Percentiles rank a stretch among this genome's conserved stretches.
These are phyloP conservation scores for Lamellibrachia columna DNA, from an alignment of 2,888 invertebrate species.

Conservation along the genomic window DNA sequence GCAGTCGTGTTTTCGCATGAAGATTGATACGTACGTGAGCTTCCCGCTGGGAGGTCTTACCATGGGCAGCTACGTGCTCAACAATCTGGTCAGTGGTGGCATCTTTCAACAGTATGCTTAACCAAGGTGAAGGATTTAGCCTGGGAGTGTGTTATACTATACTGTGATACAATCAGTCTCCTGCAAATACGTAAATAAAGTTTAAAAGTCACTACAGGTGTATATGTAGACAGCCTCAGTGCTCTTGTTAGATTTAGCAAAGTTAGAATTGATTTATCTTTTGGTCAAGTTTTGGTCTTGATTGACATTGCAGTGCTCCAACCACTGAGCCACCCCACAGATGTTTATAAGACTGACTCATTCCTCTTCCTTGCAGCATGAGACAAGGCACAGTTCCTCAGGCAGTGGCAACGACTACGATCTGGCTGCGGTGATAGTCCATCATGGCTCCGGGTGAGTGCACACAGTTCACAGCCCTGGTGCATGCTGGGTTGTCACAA, in stretches of 20 bases:
- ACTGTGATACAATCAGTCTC: neutral
- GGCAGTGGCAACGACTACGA: slow-evolving; percentile 78
- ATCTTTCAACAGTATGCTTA: neutral
- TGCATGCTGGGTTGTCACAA: too few species aligned
- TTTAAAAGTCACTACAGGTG: too few species aligned
- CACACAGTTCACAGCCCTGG: too few species aligned
- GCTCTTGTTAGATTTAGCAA: too few species aligned
- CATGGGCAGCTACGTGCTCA: slow-evolving; percentile 80
- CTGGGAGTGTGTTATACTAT: neutral
- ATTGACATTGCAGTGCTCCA: too few species aligned
- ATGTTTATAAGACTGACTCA: neutral
- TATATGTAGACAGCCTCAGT: too few species aligned
- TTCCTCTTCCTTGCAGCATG: slow-evolving; percentile 66
- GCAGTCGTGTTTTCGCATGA: slow-evolving; percentile 81
- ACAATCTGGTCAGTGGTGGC: slow-evolving; percentile 68
- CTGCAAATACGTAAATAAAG: too few species aligned
- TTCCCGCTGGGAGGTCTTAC: slow-evolving; percentile 81
- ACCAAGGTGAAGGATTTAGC: neutral
- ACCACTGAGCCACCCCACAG: neutral
- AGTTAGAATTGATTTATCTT: too few species aligned
- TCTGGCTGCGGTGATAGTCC: slow-evolving; percentile 82
- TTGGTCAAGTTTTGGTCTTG: too few species aligned
- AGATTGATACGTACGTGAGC: slow-evolving; percentile 80
- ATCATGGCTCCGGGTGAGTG: slow-evolving; percentile 74
- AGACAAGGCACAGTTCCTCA: slow-evolving; percentile 72